Percentiles rank a stretch among this genome's conserved stretches.
phyloP scores from a whole-genome alignment of 2,888 invertebrate species.

The Microctonus aethiopoides region DNA sequence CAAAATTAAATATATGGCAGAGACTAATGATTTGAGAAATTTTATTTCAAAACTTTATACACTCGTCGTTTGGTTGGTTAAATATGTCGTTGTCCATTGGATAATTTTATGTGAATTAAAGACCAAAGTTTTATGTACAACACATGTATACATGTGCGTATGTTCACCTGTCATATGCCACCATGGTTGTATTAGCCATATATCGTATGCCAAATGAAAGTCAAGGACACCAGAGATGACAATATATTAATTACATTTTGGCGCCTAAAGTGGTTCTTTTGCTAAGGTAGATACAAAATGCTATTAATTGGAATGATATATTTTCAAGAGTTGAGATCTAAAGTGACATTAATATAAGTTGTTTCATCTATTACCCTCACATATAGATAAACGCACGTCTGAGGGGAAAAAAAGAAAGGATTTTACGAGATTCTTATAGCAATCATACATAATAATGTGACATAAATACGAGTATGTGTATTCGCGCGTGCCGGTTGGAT shows the following conservation, averaged over 20 bases:
- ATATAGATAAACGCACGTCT: too few relatives aligned
- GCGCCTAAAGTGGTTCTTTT: too few relatives aligned
- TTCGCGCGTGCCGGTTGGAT: neutral
- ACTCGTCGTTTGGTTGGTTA: neutral
- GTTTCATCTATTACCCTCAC: too few relatives aligned
- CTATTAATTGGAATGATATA: too few relatives aligned
- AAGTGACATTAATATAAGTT: neutral
- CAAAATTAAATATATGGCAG: slow-evolving; percentile 40
- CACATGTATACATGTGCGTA: too few relatives aligned
- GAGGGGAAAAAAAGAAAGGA: neutral
- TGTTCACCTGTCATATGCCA: neutral
- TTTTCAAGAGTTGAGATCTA: neutral
- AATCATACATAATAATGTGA: neutral
- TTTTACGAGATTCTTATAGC: neutral
- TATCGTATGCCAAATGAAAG: neutral
- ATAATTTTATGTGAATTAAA: neutral
- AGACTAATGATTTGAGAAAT: slow-evolving; percentile 40
- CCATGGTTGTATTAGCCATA: neutral
- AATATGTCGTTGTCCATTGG: neutral
- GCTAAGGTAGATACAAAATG: too few relatives aligned
- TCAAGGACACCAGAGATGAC: neutral
- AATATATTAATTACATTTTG: neutral
- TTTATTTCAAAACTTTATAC: neutral
- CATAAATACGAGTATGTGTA: neutral
- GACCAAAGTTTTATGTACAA: neutral